These are phyloP conservation scores for Psittacus erithacus DNA, from an alignment of 2,113 vertebrate species.

Conservation along the genomic window DNA sequence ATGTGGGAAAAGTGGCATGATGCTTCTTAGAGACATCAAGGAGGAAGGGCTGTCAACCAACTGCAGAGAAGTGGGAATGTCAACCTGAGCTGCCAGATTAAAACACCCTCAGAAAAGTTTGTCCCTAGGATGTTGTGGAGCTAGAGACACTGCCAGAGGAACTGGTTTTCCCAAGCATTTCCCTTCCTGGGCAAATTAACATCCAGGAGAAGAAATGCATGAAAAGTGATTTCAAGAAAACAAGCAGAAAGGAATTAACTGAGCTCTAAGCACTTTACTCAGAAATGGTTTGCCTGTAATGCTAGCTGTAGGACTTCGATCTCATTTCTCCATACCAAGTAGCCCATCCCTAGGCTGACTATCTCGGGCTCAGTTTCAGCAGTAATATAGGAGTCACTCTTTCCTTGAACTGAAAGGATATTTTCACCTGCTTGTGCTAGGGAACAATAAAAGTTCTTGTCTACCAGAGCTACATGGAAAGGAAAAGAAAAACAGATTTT, in stretches of 20 bases:
- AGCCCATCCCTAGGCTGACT: conserved; percentile 28
- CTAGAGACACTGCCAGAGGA: background rate
- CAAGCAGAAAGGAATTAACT: conserved; percentile 27
- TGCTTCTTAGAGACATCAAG: background rate
- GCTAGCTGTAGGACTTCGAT: conserved; percentile 6
- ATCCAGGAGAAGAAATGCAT: conserved; percentile 12
- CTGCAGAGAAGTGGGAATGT: background rate
- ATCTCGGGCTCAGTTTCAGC: conserved; percentile 10
- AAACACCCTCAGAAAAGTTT: background rate
- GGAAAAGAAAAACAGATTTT: conserved; percentile 63
- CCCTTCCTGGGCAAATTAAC: background rate
- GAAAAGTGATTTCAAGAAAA: conserved; percentile 16
- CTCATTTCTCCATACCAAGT: background rate
- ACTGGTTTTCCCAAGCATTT: background rate
- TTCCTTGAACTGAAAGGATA: conserved; percentile 18
- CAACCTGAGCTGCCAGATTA: background rate
- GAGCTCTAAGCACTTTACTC: conserved; percentile 1
- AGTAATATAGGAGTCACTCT: background rate
- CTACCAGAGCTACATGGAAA: background rate
- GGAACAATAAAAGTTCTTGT: conserved; percentile 21
- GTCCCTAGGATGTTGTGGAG: background rate
- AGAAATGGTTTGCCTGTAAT: background rate
- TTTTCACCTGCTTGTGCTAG: conserved; percentile 32
- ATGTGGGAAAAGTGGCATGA: fast-evolving
- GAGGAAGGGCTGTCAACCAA: background rate